phyloP scores from a whole-genome alignment of 1,140 invertebrate genomes.

The Drosophila azteca region DNA sequence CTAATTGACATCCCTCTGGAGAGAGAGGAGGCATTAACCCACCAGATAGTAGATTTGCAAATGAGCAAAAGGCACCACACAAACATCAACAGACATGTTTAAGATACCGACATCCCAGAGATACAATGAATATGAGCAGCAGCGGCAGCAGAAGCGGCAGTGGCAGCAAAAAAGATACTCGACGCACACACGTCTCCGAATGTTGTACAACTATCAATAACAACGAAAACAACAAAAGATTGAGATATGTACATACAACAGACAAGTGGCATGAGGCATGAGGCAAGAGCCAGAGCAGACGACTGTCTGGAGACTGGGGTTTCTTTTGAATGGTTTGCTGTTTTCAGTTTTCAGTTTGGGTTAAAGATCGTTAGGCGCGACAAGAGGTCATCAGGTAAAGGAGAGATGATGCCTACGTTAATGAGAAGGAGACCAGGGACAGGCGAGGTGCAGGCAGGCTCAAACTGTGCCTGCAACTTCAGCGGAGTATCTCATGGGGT shows the following conservation, averaged over 20 bases:
- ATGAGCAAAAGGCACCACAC: conserved; percentile 46
- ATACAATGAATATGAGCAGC: conserved; percentile 31
- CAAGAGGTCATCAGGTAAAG: conserved; percentile 48
- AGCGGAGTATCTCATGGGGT: conserved; percentile 42
- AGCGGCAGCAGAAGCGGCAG: conserved; percentile 48
- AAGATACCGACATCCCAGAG: conserved; percentile 6
- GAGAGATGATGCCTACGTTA: conserved; percentile 1
- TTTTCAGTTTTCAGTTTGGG: conserved; percentile 40
- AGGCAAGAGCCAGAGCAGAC: conserved; percentile 15
- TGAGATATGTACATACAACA: conserved; percentile 6
- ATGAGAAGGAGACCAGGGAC: no score
- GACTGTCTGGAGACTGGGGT: conserved; percentile 31
- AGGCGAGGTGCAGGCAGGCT: neutral
- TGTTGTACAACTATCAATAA: conserved; percentile 61
- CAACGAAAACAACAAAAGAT: conserved; percentile 34
- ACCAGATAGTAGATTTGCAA: conserved; percentile 63
- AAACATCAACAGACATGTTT: conserved; percentile 11
- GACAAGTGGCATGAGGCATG: conserved; percentile 7
- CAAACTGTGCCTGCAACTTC: neutral
- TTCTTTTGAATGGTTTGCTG: conserved; percentile 15
- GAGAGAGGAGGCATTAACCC: conserved; percentile 54
- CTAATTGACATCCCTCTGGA: conserved; percentile 49
- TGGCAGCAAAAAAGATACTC: conserved; percentile 27
- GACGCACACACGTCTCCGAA: conserved; percentile 16
- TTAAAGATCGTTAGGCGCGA: conserved; percentile 81